Conservation (phyloP, 2,888 invertebrate genomes). For the Ennomos fuscantarius region DNA sequence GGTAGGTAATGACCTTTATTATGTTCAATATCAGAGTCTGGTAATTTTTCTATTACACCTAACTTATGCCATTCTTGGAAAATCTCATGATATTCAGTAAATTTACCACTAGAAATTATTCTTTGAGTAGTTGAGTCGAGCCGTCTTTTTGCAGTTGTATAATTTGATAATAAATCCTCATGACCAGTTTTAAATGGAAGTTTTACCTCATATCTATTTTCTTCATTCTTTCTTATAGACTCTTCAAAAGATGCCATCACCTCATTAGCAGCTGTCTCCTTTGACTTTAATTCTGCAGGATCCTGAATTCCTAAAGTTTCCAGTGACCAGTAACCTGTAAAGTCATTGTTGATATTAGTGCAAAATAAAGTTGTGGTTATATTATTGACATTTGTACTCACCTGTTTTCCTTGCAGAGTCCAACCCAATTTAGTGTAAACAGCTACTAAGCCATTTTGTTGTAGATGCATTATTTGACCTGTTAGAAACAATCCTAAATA, state of each 20-base stretch:
- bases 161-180: neutral
- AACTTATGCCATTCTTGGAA: neutral
- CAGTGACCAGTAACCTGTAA: conserved; percentile 4
- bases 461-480: too few relatives aligned
- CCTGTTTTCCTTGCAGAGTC: too few relatives aligned
- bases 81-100: neutral
- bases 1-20: conserved; percentile 1
- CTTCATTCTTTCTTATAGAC: too few relatives aligned
- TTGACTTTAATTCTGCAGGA: neutral
- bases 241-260: neutral
- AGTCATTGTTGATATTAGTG: too few relatives aligned
- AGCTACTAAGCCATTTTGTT: too few relatives aligned
- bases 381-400: too few relatives aligned
- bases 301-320: neutral
- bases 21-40: too few relatives aligned
- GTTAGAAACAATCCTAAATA: too few relatives aligned
- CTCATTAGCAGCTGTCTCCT: neutral
- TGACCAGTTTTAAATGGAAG: neutral
- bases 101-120: neutral
- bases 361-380: too few relatives aligned
- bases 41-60: neutral
- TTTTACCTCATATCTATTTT: too few relatives aligned
- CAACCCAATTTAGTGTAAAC: too few relatives aligned
- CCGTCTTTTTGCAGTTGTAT: neutral
- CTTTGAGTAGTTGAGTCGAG: neutral